Evolutionary conservation across 2,113 vertebrate species (phyloP).

Genomic region (Carlito syrichta): DNA sequence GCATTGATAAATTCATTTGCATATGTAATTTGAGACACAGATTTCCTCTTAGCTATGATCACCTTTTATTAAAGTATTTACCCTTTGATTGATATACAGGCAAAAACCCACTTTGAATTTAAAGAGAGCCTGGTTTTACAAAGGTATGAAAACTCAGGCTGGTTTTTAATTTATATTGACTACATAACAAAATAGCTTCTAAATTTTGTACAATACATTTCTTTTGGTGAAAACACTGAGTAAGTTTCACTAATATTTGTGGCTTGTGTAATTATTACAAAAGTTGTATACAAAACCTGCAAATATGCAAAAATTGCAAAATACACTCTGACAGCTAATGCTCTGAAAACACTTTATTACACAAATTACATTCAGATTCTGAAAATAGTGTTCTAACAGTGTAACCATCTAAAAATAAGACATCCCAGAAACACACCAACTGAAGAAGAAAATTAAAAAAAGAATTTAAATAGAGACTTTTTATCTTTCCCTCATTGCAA

Average conservation of each 20-base stretch:
- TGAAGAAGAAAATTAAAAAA: constrained; percentile 84
- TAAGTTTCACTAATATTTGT: constrained; percentile 35
- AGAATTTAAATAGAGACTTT: constrained; percentile 87
- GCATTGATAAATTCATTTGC: constrained; percentile 25
- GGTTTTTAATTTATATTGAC: constrained; percentile 28
- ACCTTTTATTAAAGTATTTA: constrained; percentile 75
- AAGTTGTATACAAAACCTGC: constrained; percentile 55
- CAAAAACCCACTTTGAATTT: constrained; percentile 56
- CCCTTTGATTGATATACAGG: constrained; percentile 57
- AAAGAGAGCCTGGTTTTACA: constrained; percentile 63
- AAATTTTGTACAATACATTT: constrained; percentile 69
- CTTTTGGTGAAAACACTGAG: constrained; percentile 49
- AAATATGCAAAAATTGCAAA: constrained; percentile 77
- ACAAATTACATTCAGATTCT: constrained; percentile 99
- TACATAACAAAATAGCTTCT: constrained; percentile 68
- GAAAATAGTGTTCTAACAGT: constrained; percentile 99
- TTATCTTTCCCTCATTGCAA: constrained; percentile 86
- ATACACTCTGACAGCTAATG: constrained; percentile 84
- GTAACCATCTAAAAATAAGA: constrained; percentile 97
- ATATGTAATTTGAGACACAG: constrained; percentile 70
- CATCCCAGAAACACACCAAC: constrained; percentile 87
- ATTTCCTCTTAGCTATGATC: constrained; percentile 70
- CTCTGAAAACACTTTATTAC: constrained; percentile 99
- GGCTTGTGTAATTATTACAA: constrained; percentile 57
- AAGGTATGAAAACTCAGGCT: constrained; percentile 33